Base-by-base conservation (phyloP, 2,113 vertebrate species). In the Numenius arquata region DNA sequence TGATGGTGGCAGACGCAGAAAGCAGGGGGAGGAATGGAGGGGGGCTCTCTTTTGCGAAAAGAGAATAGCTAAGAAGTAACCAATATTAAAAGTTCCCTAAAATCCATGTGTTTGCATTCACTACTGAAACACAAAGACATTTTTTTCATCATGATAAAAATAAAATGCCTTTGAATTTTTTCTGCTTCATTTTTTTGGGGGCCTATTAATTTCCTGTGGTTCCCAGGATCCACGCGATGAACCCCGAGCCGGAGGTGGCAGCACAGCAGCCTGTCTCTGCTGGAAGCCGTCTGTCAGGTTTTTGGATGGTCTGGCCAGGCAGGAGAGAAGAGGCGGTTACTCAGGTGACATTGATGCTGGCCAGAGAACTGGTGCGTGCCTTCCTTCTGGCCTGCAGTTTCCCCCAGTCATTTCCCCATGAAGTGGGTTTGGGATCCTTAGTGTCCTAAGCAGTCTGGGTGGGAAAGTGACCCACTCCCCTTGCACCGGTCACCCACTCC, bases 401-500 rank as follows among this genome's bases (percentile, higher is more conserved):
- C 63, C n/a, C 27, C 20, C 5, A 19, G 8, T 17, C 7, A 1
- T 63, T 82, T 81, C 52, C 66, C 40, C 68, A 3, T 8, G 25
- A 85, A 52, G 17, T 1, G 4, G 10, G 11, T 73, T 70, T 15
- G n/a, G 45, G 38, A 68, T 36, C 34, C 10, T 79, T 36, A 10
- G 20, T 27, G 41, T 55, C 41, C 55, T 21, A 38, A 63, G 34
- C 4, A 11, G 12, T 8, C 34, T 61, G 40, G 4, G 27, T 50
- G 32, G 36, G 34, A 79, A 82, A 30, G 27, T 67, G 38, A 27
- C 48, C 12, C 8, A 0, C 12, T 62, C 9, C 6, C 5, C 9
- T 80, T 2, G 0, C 36, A 15, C 21, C 3, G 0, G 0, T 40
- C 13, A n/a, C 34, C 8, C 21, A 9, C 10, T 75, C 38, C 27